phyloP scores from a whole-genome alignment of 2,797 vertebrate species.

The Hippocampus kuda region DNA sequence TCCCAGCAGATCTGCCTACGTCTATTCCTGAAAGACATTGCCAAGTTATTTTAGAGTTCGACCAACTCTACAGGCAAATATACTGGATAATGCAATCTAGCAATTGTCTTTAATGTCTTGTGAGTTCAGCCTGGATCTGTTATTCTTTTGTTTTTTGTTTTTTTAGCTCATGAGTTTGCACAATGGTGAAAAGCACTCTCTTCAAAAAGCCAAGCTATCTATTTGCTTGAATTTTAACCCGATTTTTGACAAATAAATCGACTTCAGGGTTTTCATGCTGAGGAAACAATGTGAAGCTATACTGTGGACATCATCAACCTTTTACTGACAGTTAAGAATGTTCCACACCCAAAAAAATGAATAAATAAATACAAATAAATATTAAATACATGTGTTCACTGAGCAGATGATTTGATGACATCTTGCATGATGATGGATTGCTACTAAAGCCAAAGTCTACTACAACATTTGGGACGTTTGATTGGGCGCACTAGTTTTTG shows the following conservation, averaged over 20 bases:
- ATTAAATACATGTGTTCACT: too few species aligned
- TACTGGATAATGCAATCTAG: not conserved
- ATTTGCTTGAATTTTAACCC: too few species aligned
- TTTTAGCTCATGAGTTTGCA: not conserved
- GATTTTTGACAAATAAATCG: too few species aligned
- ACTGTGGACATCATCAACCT: too few species aligned
- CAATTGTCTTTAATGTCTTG: not conserved
- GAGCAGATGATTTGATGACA: too few species aligned
- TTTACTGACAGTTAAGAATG: too few species aligned
- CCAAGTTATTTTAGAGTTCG: constrained; percentile 11
- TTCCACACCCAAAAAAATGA: too few species aligned
- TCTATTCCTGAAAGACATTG: constrained; percentile 40
- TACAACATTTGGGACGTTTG: not conserved
- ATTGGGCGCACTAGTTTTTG: not conserved
- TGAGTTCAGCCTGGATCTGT: not conserved
- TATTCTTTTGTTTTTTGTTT: not conserved
- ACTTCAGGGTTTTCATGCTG: too few species aligned
- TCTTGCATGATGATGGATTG: not conserved
- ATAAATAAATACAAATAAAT: too few species aligned
- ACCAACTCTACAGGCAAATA: not conserved
- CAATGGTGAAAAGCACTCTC: too few species aligned
- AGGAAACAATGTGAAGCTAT: too few species aligned
- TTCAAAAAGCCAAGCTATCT: too few species aligned
- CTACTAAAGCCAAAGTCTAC: not conserved
- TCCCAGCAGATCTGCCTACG: constrained; percentile 19